Evolutionary conservation across 2,113 vertebrate species (phyloP).

Genomic region (Herpetotheres cachinnans): DNA sequence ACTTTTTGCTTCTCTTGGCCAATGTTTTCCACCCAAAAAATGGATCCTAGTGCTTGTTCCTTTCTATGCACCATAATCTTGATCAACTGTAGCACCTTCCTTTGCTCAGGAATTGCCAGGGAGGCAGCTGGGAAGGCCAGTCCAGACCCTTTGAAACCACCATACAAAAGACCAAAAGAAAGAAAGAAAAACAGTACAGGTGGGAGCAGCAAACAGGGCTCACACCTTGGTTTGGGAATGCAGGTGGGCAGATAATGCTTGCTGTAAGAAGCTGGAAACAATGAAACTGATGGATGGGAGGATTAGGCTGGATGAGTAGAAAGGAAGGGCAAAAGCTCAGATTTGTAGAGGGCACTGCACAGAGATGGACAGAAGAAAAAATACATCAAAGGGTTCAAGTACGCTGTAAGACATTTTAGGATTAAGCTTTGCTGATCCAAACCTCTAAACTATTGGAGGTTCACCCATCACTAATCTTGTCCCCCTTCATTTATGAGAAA

Average conservation of each 20-base stretch:
- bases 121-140: neutral
- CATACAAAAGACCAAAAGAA: neutral
- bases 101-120: neutral
- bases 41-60: neutral
- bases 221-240: neutral
- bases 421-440: slow-evolving; percentile 1
- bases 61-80: neutral
- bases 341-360: neutral
- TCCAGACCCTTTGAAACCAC: neutral
- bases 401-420: neutral
- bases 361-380: neutral
- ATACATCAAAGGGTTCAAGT: neutral
- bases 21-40: neutral
- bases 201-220: neutral
- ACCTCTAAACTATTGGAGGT: neutral
- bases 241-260: neutral
- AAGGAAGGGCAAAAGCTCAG: neutral
- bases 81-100: neutral
- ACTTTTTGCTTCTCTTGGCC: neutral
- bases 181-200: neutral
- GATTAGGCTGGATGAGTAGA: neutral
- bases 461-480: slow-evolving; percentile 24
- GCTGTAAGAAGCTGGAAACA: neutral
- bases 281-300: neutral
- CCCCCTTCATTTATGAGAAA: slow-evolving; percentile 18